Evolutionary conservation across 2,888 invertebrate genomes (phyloP).

Genomic region (Anodontia alba): DNA sequence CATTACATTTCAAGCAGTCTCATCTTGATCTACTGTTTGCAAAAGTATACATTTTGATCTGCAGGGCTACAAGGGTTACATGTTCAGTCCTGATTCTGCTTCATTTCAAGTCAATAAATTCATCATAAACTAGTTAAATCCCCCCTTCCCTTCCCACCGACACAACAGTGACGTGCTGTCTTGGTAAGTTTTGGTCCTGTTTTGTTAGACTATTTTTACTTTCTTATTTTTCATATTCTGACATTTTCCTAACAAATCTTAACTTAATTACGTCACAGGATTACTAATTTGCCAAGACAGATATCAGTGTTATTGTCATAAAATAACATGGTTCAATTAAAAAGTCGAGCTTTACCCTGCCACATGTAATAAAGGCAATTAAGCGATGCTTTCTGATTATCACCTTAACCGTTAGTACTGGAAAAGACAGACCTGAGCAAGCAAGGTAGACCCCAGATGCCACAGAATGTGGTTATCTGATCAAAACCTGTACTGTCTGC

Average conservation of each 20-base stretch:
- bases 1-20: no score
- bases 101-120: neutral
- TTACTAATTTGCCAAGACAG: conserved; percentile 1
- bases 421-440: no score
- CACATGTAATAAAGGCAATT: no score
- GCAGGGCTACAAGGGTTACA: no score
- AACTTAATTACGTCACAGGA: neutral
- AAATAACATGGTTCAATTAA: neutral
- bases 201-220: neutral
- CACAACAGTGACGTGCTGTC: neutral
- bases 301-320: neutral
- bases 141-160: neutral
- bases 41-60: no score
- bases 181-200: conserved; percentile 10
- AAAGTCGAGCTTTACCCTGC: no score
- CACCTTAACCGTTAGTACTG: no score
- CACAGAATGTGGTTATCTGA: no score
- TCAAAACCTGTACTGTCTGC: no score
- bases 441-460: no score
- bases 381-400: no score
- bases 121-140: neutral
- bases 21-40: no score
- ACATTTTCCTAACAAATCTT: neutral
- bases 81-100: neutral
- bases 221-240: neutral